Evolutionary conservation across 1,140 invertebrate species (phyloP).

Genomic region (Periplaneta americana): DNA sequence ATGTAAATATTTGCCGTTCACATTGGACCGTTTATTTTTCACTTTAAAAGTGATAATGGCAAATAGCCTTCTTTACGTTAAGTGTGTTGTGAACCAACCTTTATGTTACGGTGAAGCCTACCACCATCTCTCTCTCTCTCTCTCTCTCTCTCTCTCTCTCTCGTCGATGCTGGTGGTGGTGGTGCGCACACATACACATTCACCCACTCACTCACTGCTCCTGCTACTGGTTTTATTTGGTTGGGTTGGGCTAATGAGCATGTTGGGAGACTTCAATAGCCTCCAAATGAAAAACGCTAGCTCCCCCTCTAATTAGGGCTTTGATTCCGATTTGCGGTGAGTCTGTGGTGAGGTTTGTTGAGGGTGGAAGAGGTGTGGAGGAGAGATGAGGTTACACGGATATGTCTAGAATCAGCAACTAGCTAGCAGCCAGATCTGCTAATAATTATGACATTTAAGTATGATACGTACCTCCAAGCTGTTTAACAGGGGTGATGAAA

Average conservation of each 20-base stretch:
- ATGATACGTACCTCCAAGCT: not conserved
- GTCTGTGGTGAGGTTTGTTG: not conserved
- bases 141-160: no score
- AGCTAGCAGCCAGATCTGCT: not conserved
- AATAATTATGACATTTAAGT: constrained; percentile 12
- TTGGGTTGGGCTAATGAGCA: constrained; percentile 11
- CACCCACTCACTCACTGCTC: not conserved
- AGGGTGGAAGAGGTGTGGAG: not conserved
- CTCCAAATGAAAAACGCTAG: constrained; percentile 14
- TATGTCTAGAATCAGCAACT: not conserved
- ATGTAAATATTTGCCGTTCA: no score
- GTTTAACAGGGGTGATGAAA: not conserved
- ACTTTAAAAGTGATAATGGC: no score
- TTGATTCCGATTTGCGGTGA: constrained; percentile 15
- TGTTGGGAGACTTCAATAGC: constrained; percentile 12
- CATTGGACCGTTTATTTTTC: no score
- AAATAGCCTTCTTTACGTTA: not conserved
- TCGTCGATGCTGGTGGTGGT: not conserved
- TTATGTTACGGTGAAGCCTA: not conserved
- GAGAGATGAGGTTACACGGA: not conserved
- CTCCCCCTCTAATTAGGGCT: constrained; percentile 11
- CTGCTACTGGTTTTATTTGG: not conserved
- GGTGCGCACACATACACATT: not conserved
- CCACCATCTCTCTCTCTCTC: no score
- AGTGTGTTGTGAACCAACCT: not conserved